Conservation (phyloP, 2,797 vertebrate species). For the Lepus townsendii region DNA sequence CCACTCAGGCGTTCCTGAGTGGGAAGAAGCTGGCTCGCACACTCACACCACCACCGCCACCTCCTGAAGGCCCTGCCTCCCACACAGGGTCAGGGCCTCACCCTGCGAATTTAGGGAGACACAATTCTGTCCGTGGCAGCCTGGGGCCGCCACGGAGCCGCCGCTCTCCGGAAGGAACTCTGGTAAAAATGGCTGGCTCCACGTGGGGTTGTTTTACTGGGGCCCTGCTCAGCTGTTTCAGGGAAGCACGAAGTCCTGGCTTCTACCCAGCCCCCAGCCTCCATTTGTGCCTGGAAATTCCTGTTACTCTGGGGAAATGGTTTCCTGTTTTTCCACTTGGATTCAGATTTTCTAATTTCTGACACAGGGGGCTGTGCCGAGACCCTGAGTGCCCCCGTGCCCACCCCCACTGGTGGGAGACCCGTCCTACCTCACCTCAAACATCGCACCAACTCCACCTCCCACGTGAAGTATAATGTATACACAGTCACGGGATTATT, state of each 20-base stretch:
- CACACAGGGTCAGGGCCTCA: neutral
- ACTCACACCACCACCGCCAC: neutral
- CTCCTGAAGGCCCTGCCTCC: neutral
- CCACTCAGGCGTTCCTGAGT: too few species aligned
- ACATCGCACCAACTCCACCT: constrained; percentile 15
- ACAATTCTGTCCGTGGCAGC: neutral
- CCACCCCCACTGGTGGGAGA: neutral
- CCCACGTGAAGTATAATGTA: constrained; percentile 25
- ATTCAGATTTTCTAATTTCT: constrained; percentile 35
- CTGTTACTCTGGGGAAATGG: neutral
- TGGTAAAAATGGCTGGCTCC: neutral
- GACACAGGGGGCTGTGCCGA: neutral
- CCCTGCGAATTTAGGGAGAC: neutral
- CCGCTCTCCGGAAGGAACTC: constrained; percentile 24
- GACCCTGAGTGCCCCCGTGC: neutral
- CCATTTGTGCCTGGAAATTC: neutral
- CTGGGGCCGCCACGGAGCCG: neutral
- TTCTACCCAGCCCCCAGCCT: neutral
- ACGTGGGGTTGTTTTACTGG: neutral
- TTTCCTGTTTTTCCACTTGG: neutral
- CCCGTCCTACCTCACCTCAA: neutral
- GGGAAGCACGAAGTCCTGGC: neutral
- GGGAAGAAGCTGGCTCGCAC: too few species aligned
- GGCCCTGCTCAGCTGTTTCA: neutral
- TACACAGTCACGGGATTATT: constrained; percentile 28